Percentiles rank a stretch among this genome's conserved stretches.
phyloP scores from a whole-genome alignment of 2,888 invertebrate species.

The Sphaerophoria taeniata region DNA sequence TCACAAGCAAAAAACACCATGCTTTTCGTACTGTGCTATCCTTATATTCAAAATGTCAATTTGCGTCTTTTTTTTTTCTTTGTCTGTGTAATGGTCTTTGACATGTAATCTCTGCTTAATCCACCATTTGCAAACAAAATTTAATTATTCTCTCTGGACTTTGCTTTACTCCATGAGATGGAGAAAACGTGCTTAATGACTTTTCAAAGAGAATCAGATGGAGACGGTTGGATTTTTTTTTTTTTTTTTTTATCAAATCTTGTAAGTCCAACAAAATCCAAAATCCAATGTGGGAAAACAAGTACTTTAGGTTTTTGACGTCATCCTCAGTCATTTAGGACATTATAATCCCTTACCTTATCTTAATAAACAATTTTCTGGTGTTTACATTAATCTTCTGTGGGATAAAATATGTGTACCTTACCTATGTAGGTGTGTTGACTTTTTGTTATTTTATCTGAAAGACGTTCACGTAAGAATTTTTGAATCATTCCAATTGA shows the following conservation, averaged over 20 bases:
- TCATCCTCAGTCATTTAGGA: not conserved
- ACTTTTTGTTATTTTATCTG: not conserved
- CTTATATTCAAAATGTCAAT: not conserved
- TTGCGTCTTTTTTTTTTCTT: not conserved
- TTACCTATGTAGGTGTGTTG: not conserved
- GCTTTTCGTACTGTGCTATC: not conserved
- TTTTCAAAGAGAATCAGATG: not conserved
- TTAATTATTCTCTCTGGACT: not conserved
- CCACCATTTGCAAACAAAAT: not conserved
- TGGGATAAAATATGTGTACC: not conserved
- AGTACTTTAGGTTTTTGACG: not conserved
- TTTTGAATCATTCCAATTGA: too few relatives aligned
- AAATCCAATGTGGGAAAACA: not conserved
- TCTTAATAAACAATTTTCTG: not conserved
- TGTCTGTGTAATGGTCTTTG: not conserved
- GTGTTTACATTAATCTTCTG: not conserved
- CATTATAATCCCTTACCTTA: not conserved
- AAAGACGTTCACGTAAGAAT: not conserved
- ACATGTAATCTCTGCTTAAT: not conserved
- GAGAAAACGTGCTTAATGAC: not conserved
- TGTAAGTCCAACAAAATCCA: not conserved
- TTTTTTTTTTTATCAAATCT: not conserved
- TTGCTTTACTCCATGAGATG: not conserved
- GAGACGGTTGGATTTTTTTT: too few relatives aligned
- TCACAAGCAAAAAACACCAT: too few relatives aligned